A percentile compares a stretch with the other conserved stretches of the same genome.
phyloP scores from a whole-genome alignment of 2,797 vertebrate species.

The Salarias fasciatus region DNA sequence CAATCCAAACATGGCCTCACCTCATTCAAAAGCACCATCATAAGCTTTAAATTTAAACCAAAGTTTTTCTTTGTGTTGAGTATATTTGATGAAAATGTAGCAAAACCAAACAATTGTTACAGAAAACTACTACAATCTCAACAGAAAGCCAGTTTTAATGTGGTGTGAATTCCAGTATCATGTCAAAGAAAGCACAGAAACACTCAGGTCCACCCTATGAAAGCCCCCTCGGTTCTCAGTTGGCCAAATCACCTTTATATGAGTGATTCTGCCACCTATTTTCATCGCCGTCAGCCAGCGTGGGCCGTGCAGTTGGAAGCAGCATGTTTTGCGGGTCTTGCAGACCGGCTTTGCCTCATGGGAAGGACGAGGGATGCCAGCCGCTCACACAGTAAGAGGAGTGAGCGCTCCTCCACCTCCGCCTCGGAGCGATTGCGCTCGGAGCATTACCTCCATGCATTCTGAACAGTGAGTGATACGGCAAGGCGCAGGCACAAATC shows the following conservation, averaged over 20 bases:
- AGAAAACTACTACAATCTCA: too few species aligned
- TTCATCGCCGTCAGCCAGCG: neutral
- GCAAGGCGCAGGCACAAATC: conserved; percentile 37
- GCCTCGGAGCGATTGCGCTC: conserved; percentile 23
- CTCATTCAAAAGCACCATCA: too few species aligned
- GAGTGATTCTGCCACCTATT: conserved; percentile 1
- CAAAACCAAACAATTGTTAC: too few species aligned
- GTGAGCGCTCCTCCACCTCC: conserved; percentile 7
- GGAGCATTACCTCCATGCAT: conserved; percentile 19
- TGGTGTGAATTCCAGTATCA: too few species aligned
- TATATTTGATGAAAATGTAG: too few species aligned
- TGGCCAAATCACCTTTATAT: neutral
- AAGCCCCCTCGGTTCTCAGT: too few species aligned
- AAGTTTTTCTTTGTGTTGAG: too few species aligned
- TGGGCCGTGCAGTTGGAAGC: conserved; percentile 8
- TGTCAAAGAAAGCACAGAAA: too few species aligned
- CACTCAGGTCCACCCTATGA: too few species aligned
- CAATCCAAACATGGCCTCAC: too few species aligned
- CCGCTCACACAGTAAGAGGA: conserved; percentile 3
- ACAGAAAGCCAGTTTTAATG: too few species aligned
- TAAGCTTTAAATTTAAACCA: too few species aligned
- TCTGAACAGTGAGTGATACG: conserved; percentile 26
- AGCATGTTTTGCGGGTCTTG: neutral
- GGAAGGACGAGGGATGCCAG: conserved; percentile 7
- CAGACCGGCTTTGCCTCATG: neutral